Conservation (phyloP, 2,113 vertebrate species). For the Anguilla rostrata region DNA sequence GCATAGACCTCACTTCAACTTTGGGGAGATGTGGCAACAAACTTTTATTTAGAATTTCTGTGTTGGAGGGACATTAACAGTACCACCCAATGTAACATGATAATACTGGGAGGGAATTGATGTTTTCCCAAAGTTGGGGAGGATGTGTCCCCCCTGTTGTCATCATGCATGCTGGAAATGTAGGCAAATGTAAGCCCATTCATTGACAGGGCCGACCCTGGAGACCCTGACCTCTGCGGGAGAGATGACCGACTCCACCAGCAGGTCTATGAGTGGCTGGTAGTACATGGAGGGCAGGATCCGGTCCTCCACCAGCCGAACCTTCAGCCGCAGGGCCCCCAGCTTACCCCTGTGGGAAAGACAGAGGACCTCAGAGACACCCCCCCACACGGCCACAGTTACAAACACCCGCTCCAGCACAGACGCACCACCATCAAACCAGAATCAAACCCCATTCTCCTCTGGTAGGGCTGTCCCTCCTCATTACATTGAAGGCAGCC, state of each 20-base stretch:
- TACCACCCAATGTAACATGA: too few relatives aligned
- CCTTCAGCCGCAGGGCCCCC: constrained; percentile 82
- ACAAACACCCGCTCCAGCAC: neutral
- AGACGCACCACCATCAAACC: neutral
- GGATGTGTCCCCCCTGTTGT: too few relatives aligned
- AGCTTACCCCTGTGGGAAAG: constrained; percentile 69
- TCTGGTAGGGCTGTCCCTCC: neutral
- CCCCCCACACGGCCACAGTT: too few relatives aligned
- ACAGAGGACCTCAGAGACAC: neutral
- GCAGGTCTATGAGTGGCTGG: constrained; percentile 80
- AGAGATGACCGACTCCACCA: constrained; percentile 76
- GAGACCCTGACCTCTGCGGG: constrained; percentile 59
- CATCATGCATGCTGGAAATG: too few relatives aligned
- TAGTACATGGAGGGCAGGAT: constrained; percentile 77
- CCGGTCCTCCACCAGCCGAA: constrained; percentile 78
- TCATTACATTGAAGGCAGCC: neutral
- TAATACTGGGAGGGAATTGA: too few relatives aligned
- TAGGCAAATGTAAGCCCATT: neutral
- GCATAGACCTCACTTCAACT: too few relatives aligned
- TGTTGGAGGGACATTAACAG: too few relatives aligned
- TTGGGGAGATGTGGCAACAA: too few relatives aligned
- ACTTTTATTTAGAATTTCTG: too few relatives aligned
- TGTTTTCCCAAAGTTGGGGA: too few relatives aligned
- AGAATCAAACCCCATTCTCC: neutral
- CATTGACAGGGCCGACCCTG: neutral